Conservation (phyloP, 1,140 invertebrate genomes). For the Drosophila nigromelanica region DNA sequence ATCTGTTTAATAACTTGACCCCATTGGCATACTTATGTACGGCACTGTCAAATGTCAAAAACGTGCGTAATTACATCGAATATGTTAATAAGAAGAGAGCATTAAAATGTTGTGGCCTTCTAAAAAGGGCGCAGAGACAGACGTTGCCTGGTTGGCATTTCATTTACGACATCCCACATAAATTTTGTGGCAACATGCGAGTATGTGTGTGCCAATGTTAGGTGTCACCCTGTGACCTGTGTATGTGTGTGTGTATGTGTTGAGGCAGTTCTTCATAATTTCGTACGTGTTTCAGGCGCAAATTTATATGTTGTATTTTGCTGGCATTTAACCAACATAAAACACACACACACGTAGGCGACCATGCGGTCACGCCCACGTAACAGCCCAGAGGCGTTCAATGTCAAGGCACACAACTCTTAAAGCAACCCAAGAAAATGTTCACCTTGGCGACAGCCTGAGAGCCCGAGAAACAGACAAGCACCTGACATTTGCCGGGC, state of each 20-base stretch:
- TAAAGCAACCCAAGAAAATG: conserved; percentile 50
- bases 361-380: conserved; percentile 9
- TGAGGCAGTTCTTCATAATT: conserved; percentile 34
- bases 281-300: conserved; percentile 59
- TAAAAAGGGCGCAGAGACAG: conserved; percentile 29
- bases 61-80: conserved; percentile 79
- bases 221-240: conserved; percentile 5
- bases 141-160: conserved; percentile 41
- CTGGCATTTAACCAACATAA: conserved; percentile 70
- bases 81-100: conserved; percentile 68
- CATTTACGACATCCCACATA: conserved; percentile 66
- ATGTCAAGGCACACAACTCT: conserved; percentile 68
- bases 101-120: conserved; percentile 69
- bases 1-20: conserved; percentile 39
- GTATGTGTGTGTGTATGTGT: background rate
- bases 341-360: conserved; percentile 25
- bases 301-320: conserved; percentile 62
- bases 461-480: conserved; percentile 7
- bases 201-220: conserved; percentile 33
- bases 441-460: conserved; percentile 38
- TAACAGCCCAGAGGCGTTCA: conserved; percentile 52
- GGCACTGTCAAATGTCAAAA: conserved; percentile 67
- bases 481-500: conserved; percentile 68
- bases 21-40: conserved; percentile 22
- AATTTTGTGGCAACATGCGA: conserved; percentile 50